phyloP scores from a whole-genome alignment of 2,113 vertebrate genomes.

The Poeciliopsis retropinna region DNA sequence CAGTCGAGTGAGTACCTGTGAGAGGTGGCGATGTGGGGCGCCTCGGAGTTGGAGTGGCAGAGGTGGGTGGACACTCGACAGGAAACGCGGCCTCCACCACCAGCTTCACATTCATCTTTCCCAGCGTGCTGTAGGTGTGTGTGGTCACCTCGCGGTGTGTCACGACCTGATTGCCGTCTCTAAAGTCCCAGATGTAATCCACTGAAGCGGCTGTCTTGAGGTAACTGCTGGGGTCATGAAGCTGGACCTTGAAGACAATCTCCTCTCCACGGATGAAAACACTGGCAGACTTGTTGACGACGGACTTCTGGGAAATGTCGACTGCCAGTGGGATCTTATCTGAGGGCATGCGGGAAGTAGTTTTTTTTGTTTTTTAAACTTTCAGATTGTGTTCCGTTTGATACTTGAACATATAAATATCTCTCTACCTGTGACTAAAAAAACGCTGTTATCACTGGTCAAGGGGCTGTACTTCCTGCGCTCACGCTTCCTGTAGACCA shows the following conservation, averaged over 20 bases:
- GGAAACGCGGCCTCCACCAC: conserved; percentile 87
- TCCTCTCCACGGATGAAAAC: conserved; percentile 87
- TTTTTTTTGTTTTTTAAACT: background rate
- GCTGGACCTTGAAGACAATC: conserved; percentile 82
- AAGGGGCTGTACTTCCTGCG: conserved; percentile 79
- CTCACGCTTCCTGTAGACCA: conserved; percentile 85
- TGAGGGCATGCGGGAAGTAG: conserved; percentile 49
- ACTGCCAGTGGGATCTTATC: conserved; percentile 91
- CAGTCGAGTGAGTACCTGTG: conserved; percentile 50
- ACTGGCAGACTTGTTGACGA: conserved; percentile 84
- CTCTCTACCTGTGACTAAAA: conserved; percentile 86
- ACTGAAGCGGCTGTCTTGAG: conserved; percentile 84
- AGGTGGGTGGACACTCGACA: conserved; percentile 77
- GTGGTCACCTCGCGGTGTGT: conserved; percentile 79
- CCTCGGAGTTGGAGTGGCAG: conserved; percentile 68
- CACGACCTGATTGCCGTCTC: conserved; percentile 88
- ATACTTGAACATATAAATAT: conserved; percentile 2
- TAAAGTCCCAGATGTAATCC: conserved; percentile 90
- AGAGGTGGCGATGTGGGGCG: conserved; percentile 32
- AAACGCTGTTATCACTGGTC: conserved; percentile 78
- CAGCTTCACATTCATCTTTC: conserved; percentile 85
- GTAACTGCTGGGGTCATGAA: conserved; percentile 92
- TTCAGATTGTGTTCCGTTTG: background rate
- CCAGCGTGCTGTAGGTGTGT: conserved; percentile 84
- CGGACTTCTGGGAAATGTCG: conserved; percentile 87